phyloP scores from a whole-genome alignment of 2,888 invertebrate species.

The Embidobia sp. region DNA sequence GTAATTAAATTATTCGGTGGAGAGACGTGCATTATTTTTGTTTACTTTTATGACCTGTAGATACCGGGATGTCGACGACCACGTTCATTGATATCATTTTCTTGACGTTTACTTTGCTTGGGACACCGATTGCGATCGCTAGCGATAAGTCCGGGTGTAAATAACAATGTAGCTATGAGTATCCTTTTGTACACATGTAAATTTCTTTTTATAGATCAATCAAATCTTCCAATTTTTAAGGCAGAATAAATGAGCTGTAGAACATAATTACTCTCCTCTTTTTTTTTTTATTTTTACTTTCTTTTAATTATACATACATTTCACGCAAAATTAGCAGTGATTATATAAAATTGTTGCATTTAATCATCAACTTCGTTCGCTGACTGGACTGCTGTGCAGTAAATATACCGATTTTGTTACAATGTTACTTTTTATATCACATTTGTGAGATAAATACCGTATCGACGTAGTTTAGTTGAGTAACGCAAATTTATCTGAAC shows the following conservation, averaged over 20 bases:
- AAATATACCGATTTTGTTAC: too few species aligned
- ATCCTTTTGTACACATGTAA: constrained; percentile 54
- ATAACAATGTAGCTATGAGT: constrained; percentile 41
- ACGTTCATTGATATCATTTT: constrained; percentile 5
- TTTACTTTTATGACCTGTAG: neutral
- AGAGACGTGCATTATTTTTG: constrained; percentile 15
- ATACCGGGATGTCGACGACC: neutral
- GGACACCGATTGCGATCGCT: neutral
- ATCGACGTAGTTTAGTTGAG: too few species aligned
- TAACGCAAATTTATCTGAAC: too few species aligned
- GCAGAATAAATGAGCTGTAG: constrained; percentile 6
- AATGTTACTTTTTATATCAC: too few species aligned
- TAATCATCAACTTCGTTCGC: too few species aligned
- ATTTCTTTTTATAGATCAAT: constrained; percentile 31
- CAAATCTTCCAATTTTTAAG: constrained; percentile 35
- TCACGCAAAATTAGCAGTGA: too few species aligned
- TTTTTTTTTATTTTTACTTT: neutral
- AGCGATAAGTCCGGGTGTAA: constrained; percentile 32
- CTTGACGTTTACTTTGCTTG: neutral
- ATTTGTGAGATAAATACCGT: too few species aligned
- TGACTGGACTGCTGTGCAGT: too few species aligned
- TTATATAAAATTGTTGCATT: too few species aligned
- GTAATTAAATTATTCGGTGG: constrained; percentile 45
- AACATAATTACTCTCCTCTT: neutral
- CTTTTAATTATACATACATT: too few species aligned